phyloP scores from a whole-genome alignment of 2,797 vertebrate genomes.

The Naso thynnoides region DNA sequence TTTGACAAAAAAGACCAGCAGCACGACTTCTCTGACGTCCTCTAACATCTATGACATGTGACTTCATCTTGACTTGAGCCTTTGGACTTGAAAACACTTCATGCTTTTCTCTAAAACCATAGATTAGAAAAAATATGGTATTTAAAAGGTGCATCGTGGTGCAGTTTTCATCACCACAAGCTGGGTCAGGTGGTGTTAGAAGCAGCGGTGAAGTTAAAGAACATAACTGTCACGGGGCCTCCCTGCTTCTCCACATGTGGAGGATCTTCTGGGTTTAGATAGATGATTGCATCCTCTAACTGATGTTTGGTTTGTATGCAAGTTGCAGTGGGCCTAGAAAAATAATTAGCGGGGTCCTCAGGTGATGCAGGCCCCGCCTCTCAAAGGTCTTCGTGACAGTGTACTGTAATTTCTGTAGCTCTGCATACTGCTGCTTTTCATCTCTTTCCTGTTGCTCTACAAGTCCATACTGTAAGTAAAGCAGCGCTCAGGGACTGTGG shows the following conservation, averaged over 20 bases:
- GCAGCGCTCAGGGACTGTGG: background rate
- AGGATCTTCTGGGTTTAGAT: background rate
- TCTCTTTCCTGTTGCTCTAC: background rate
- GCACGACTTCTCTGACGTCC: too few relatives aligned
- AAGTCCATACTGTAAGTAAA: background rate
- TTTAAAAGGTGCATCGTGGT: background rate
- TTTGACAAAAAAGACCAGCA: too few relatives aligned
- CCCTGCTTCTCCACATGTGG: background rate
- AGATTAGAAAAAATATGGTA: too few relatives aligned
- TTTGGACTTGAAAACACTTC: too few relatives aligned
- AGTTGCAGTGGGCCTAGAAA: background rate
- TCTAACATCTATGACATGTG: too few relatives aligned
- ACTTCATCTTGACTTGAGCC: too few relatives aligned
- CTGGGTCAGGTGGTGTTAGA: background rate
- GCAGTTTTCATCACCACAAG: background rate
- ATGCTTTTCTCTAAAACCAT: too few relatives aligned
- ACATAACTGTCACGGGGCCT: background rate
- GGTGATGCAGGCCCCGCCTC: background rate
- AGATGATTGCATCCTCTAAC: background rate
- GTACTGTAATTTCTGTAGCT: background rate
- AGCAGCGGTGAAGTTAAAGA: background rate
- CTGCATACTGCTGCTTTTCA: background rate
- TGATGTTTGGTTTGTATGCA: background rate
- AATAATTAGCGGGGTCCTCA: background rate
- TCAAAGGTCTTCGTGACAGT: constrained; percentile 1